Conservation (phyloP, 2,113 vertebrate species). For the Cheilinus undulatus region DNA sequence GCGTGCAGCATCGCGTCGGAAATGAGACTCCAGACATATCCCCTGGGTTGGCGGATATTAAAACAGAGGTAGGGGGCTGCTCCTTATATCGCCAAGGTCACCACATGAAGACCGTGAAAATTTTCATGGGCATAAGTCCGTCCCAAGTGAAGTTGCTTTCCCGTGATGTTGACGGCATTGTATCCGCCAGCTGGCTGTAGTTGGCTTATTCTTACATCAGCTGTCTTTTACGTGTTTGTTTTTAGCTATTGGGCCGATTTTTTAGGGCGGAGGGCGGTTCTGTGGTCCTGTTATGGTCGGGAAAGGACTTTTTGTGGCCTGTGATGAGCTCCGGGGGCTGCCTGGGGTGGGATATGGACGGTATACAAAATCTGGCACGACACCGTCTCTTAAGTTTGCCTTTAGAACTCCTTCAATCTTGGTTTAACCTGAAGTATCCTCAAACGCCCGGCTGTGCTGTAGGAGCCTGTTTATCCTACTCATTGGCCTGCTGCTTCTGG, state of each 20-base stretch:
- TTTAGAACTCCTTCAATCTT: conserved; percentile 47
- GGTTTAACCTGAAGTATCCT: neutral
- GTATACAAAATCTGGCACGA: conserved; percentile 61
- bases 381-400: conserved; percentile 45
- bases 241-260: neutral
- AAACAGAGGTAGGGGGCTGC: conserved; percentile 60
- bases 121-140: conserved; percentile 53
- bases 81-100: conserved; percentile 57
- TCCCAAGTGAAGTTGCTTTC: conserved; percentile 69
- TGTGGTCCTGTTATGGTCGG: conserved; percentile 37
- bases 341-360: conserved; percentile 44
- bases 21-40: conserved; percentile 49
- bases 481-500: conserved; percentile 58
- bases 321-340: conserved; percentile 56
- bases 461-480: conserved; percentile 60
- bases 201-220: neutral
- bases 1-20: conserved; percentile 52
- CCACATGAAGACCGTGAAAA: conserved; percentile 22
- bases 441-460: conserved; percentile 34
- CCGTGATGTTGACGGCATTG: conserved; percentile 58
- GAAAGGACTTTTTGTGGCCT: conserved; percentile 62
- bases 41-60: conserved; percentile 31
- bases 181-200: conserved; percentile 23
- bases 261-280: neutral
- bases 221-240: neutral